These are phyloP conservation scores for Agapostemon virescens DNA, from an alignment of 2,888 invertebrate species.

Conservation along the genomic window DNA sequence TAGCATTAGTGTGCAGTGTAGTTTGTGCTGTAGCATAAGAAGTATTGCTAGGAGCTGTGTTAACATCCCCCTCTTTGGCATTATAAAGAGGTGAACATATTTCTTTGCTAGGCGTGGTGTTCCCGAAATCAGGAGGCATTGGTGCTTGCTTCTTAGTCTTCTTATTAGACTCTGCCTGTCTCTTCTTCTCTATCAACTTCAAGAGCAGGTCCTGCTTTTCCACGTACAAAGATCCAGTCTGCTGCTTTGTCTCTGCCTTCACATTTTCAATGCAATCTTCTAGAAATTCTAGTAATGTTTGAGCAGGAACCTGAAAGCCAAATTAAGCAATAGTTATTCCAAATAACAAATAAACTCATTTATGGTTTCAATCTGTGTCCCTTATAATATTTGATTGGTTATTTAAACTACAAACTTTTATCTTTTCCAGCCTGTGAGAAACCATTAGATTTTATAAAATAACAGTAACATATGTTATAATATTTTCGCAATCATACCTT, in stretches of 20 bases:
- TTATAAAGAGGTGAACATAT: slow-evolving; percentile 57
- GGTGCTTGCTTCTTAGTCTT: slow-evolving; percentile 78
- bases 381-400: too few species aligned
- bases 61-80: slow-evolving; percentile 62
- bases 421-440: slow-evolving; percentile 71
- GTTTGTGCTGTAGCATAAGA: slow-evolving; percentile 69
- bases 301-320: slow-evolving; percentile 84
- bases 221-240: slow-evolving; percentile 80
- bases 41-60: slow-evolving; percentile 64
- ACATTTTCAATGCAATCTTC: slow-evolving; percentile 86
- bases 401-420: neutral
- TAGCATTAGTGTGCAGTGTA: slow-evolving; percentile 50
- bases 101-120: slow-evolving; percentile 71
- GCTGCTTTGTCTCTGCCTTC: slow-evolving; percentile 71
- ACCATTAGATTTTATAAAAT: slow-evolving; percentile 5
- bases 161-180: slow-evolving; percentile 82
- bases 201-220: slow-evolving; percentile 85
- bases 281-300: slow-evolving; percentile 87
- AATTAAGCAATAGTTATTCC: too few species aligned
- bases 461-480: neutral
- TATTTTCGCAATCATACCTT: slow-evolving; percentile 83
- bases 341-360: too few species aligned
- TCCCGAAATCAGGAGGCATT: slow-evolving; percentile 77
- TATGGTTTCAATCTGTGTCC: neutral
- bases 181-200: slow-evolving; percentile 85